These are phyloP conservation scores for Nematolebias whitei DNA, from an alignment of 2,113 vertebrate genomes.

Conservation along the genomic window DNA sequence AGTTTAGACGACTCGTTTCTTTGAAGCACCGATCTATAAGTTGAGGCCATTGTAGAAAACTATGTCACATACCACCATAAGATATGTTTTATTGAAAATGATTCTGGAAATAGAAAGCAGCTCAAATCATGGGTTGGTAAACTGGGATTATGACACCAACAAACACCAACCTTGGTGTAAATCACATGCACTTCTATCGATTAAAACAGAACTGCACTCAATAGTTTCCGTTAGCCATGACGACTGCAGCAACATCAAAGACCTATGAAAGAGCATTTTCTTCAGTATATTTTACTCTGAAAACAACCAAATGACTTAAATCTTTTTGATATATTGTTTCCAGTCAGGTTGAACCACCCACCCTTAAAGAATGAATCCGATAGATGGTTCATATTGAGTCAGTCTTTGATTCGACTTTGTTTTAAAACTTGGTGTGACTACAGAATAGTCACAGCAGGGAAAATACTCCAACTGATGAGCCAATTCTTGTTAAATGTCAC, in stretches of 20 bases:
- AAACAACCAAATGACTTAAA: no score
- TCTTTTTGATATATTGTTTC: no score
- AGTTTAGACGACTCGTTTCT: slow-evolving; percentile 28
- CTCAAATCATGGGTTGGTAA: background rate
- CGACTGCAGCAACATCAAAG: background rate
- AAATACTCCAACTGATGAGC: slow-evolving; percentile 45
- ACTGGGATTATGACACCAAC: background rate
- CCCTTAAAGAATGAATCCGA: no score
- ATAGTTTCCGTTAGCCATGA: slow-evolving; percentile 20
- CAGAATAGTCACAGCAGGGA: slow-evolving; percentile 21
- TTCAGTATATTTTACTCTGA: no score
- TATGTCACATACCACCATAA: background rate
- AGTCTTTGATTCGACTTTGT: no score
- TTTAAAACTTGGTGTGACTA: slow-evolving; percentile 22
- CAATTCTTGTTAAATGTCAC: slow-evolving; percentile 54
- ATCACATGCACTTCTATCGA: background rate
- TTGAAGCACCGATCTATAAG: slow-evolving; percentile 27
- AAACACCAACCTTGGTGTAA: background rate
- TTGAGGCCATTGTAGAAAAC: slow-evolving; percentile 6
- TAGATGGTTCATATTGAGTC: no score
- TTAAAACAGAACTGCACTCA: slow-evolving; percentile 14
- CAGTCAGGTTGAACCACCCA: no score
- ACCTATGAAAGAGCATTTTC: background rate
- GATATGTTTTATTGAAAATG: background rate
- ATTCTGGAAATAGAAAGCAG: background rate